Evolutionary conservation across 2,113 vertebrate species (phyloP), one percentile per base, ranked within the genome.

Genomic region (Henicopernis longicauda): DNA sequence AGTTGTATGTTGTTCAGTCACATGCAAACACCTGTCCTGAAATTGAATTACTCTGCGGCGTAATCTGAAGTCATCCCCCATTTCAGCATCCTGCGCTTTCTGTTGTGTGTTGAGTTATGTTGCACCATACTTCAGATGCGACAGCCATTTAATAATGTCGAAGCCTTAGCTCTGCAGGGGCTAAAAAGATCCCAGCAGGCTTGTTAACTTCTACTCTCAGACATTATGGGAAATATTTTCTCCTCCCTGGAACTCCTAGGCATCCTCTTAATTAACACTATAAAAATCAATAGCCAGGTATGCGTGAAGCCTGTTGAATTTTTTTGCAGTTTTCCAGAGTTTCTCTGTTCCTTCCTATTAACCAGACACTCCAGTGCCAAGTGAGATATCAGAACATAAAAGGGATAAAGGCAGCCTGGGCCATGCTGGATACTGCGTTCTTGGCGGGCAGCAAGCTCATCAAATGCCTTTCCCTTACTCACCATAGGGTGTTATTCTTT

Each of bases 101-200:
- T 82, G 78, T 96, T 97, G 94, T 96, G 97, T 92, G 86, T 96
- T 97, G 97, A 97, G 97, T 98, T 98, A 95, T 86, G 93, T 97
- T 97, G 97, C 79, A 78, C 97, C 84, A 38, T 96, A 84, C 97
- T 98, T 98, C 74, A 97, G 96, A 97, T 90, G 95, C 42, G 65
- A 98, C 98, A 98, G 96, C 94, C 96, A 94, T 98, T 98, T 98
- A 98, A 98, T 98, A 98, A 98, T 97, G 96, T 96, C 97, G 97
- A 98, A 97, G 98, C 94, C 97, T 97, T 85, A 96, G 96, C 98
- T 98, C 98, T 98, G 98, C 97, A 96, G 98, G 98, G 97, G 95
- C 98, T 97, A 90, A 97, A 97, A 98, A 98, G 96, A 97, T 98
- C 98, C 97, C 98, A 98, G 97, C 98, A 98, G 98, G 97, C 98